Conservation (phyloP, 2,888 invertebrate species). For the Timandra comae region DNA sequence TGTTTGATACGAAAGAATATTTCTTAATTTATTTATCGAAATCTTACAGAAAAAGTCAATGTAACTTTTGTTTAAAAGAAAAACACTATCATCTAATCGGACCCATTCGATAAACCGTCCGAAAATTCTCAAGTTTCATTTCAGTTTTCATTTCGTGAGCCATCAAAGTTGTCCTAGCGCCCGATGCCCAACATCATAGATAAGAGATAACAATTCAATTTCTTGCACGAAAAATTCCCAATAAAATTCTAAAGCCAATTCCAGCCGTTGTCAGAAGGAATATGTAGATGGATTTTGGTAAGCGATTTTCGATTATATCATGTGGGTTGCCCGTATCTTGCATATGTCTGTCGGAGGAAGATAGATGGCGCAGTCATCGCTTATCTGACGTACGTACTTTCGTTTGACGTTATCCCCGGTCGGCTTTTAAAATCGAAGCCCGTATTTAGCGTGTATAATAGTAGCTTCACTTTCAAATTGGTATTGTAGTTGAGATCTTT, state of each 20-base stretch:
- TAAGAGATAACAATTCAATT: slow-evolving; percentile 26
- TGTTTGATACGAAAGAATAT: too few species aligned
- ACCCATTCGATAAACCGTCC: too few species aligned
- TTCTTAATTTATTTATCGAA: too few species aligned
- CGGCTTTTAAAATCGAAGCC: slow-evolving; percentile 42
- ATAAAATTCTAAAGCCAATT: slow-evolving; percentile 43
- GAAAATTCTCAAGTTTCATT: too few species aligned
- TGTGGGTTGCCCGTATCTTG: slow-evolving; percentile 47
- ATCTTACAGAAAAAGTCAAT: too few species aligned
- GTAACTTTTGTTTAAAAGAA: too few species aligned
- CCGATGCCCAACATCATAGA: slow-evolving; percentile 4
- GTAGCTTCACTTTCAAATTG: slow-evolving; percentile 13
- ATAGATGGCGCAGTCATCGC: slow-evolving; percentile 53
- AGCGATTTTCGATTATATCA: slow-evolving; percentile 59
- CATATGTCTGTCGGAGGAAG: slow-evolving; percentile 52
- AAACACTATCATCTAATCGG: too few species aligned
- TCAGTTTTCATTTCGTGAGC: too few species aligned
- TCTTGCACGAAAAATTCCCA: slow-evolving; percentile 35
- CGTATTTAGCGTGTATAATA: slow-evolving; percentile 27
- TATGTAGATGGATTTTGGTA: slow-evolving; percentile 50
- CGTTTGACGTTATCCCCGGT: slow-evolving; percentile 39
- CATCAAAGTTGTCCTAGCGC: slow-evolving; percentile 2
- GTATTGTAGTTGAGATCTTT: too few species aligned
- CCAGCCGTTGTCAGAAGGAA: slow-evolving; percentile 40
- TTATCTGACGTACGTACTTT: slow-evolving; percentile 40